Base-by-base conservation (phyloP, 2,113 vertebrate species). In the Cairina moschata region DNA sequence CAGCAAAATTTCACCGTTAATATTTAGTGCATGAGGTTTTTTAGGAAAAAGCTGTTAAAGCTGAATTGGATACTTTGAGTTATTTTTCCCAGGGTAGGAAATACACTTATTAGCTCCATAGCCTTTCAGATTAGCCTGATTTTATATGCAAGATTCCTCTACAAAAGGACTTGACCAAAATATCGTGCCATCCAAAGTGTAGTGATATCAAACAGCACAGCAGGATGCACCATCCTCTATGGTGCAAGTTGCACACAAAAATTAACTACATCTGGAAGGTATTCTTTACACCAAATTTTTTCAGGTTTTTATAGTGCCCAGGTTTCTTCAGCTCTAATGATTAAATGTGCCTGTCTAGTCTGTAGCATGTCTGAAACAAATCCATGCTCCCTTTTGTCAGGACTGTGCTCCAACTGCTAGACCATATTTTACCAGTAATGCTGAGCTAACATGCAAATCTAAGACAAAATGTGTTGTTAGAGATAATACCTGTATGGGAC, bases 41-140 rank as follows among this genome's bases (percentile, higher is more conserved):
- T 93, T 60, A 86, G 75, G 77, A 42, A 94, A 93, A 94, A 92
- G 84, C 86, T 77, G 71, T 83, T 80, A 56, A 78, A 93, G 90
- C 85, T 93, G 65, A 90, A 96, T 50, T 86, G 56, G 91, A 94
- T 92, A 90, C 62, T 80, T 23, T 3, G 29, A 80, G 72, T 77
- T 92, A 52, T 84, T 96, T 75, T 91, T 73, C 80, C 58, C 81
- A 48, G 74, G 69, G 76, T 66, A 71, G 66, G 62, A 94, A 93
- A 68, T 73, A 75, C 3, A n/a, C 67, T 79, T 65, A 79, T 48
- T 50, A 60, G 80, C 65, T 86, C 80, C 40, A 18, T 50, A 85
- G 54, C 62, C 60, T 79, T 87, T 91, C 69, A 50, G 40, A 73
- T 82, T 79, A 78, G 12, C 34, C 52, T 84, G 40, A 86, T 69